phyloP scores from a whole-genome alignment of 2,888 invertebrate species.

The Minunthozetes semirufus region DNA sequence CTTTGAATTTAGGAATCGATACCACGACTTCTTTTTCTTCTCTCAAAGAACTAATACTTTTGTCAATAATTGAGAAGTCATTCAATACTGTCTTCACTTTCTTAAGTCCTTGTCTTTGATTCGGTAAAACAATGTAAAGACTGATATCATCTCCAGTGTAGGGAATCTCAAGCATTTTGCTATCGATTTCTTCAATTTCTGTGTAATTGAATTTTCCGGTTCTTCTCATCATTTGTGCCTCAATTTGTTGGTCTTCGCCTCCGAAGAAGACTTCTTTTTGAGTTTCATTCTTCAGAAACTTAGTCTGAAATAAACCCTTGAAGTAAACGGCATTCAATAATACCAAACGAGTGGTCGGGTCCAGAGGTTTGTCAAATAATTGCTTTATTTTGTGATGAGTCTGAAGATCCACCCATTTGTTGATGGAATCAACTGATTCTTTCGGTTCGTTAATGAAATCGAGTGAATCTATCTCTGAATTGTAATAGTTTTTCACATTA shows the following conservation, averaged over 20 bases:
- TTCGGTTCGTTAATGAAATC: constrained; percentile 35
- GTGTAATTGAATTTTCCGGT: constrained; percentile 44
- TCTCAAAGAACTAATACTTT: constrained; percentile 33
- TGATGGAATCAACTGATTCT: constrained; percentile 36
- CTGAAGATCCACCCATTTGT: constrained; percentile 39
- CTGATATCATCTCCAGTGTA: constrained; percentile 43
- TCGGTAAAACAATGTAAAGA: constrained; percentile 63
- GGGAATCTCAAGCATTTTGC: constrained; percentile 40
- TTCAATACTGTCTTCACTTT: constrained; percentile 36
- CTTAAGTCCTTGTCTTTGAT: constrained; percentile 43
- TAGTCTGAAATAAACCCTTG: constrained; percentile 50
- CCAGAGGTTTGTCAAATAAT: constrained; percentile 38
- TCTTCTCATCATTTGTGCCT: constrained; percentile 49
- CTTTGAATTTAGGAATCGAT: constrained; percentile 41
- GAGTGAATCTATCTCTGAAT: constrained; percentile 39
- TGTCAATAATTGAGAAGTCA: background rate
- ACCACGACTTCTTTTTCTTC: constrained; percentile 38
- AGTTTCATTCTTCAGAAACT: constrained; percentile 45
- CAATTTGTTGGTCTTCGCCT: constrained; percentile 41
- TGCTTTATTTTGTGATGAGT: constrained; percentile 39
- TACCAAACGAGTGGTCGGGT: constrained; percentile 46
- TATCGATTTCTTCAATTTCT: constrained; percentile 33
- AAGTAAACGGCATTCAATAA: constrained; percentile 52
- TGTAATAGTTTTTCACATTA: constrained; percentile 35
- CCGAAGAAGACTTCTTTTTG: constrained; percentile 42